Evolutionary conservation across 2,797 vertebrate genomes (phyloP).

Genomic region (Hipposideros larvatus): DNA sequence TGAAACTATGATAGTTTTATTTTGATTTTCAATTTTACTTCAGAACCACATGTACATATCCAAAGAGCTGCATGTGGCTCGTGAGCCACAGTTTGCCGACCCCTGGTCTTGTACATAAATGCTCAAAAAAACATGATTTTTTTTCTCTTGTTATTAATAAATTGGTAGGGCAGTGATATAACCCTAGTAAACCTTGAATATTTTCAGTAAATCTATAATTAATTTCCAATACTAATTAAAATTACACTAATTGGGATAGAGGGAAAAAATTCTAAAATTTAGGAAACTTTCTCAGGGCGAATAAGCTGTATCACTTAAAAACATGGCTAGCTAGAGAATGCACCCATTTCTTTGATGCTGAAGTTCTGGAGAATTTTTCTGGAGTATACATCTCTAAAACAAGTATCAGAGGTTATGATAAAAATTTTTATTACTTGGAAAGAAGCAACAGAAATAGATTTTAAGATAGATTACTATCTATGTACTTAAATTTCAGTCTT

Average conservation of each 20-base stretch:
- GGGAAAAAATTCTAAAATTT: neutral
- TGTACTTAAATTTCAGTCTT: conserved; percentile 1
- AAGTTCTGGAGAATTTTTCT: conserved; percentile 1
- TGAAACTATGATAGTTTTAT: too few species aligned
- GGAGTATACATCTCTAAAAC: neutral
- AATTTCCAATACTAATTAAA: neutral
- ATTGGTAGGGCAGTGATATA: neutral
- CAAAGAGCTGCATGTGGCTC: too few species aligned
- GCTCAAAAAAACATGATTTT: neutral
- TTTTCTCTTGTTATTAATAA: neutral
- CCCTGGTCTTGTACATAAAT: neutral
- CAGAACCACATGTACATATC: too few species aligned
- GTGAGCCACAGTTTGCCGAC: too few species aligned
- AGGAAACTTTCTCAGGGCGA: neutral
- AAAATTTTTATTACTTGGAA: neutral
- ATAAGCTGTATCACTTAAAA: neutral
- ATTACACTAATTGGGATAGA: neutral
- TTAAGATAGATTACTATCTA: conserved; percentile 45
- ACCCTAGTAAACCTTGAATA: neutral
- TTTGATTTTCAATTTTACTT: too few species aligned
- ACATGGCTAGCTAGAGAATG: neutral
- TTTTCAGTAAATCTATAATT: neutral
- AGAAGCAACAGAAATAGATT: neutral
- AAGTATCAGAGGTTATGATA: neutral
- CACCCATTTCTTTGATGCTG: neutral